Evolutionary conservation across 2,113 vertebrate species (phyloP), one percentile per base, ranked within the genome.

Genomic region (Paracanthobrama guichenoti): DNA sequence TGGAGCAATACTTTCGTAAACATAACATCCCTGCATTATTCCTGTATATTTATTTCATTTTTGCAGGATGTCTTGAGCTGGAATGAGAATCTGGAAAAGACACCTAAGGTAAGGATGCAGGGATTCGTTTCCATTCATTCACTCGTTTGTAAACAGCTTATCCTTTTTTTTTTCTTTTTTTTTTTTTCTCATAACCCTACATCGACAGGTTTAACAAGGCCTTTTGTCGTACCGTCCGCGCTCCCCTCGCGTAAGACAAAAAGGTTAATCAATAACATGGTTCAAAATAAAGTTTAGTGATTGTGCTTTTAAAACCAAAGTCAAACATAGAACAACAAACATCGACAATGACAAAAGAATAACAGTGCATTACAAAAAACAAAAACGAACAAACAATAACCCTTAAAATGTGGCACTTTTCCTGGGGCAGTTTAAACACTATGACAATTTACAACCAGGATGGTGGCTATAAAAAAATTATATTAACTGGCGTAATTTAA

Each of bases 271-370:
- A 95, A 97, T 97, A 98, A 94, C 97, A 99, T 98, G 97, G 96
- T 98, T 99, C 97, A 98, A 99, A 98, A 98, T 96, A 99, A 99
- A 98, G 96, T 99, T 97, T 98, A 98, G 96, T 99, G 98, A 98
- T 99, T 99, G 97, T 99, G 97, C 97, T 99, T 99, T 99, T 98
- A 97, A 99, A 99, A 99, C 96, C 96, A 98, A 99, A 95, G 96
- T 94, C 94, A 94, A 94, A 95, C 92, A 94, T 94, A 93, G 86
- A 90, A 93, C 91, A 89, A 89, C 89, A 91, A 94, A 94, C 93
- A 93, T 90, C 71, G 86, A 94, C 93, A 81, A 93, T 89, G 86
- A 95, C 92, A 92, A 93, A 96, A 93, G 93, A 92, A 95, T 94
- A 97, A 97, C 97, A 99, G 97, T 98, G 97, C 98, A 99, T 98